Base-by-base conservation (phyloP, 35 echinoderm and acorn worm species). In the Lytechinus variegatus region DNA sequence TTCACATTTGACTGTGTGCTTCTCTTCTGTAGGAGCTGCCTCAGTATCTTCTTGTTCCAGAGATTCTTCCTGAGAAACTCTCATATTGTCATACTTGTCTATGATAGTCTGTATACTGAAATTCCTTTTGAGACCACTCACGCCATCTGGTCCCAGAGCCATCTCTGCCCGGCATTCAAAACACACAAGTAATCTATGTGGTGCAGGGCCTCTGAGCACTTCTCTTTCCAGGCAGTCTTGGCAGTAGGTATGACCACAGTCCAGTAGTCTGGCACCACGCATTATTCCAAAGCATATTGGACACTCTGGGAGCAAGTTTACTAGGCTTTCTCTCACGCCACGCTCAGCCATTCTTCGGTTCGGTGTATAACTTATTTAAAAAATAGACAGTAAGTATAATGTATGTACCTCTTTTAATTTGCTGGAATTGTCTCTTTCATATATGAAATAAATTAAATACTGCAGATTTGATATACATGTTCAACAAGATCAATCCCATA, bases 281-380 rank as follows among this genome's bases (percentile, higher is more conserved):
- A 52, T 90, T 90, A 90, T 52, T 28, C n/a, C 88, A 29, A 90
- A 4, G 52, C 88, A 90, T 90, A 90, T 90, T 90, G 88, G 27
- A 90, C 88, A 90, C 29, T 90, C 88, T 90, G 88, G 88, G 11
- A 90, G 29, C 21, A 90, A 90, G 4, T 79, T 79, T 79, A 24
- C 66, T 24, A 24, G 21, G n/a, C n/a, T 79, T 19, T 24, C 66
- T 79, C 66, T 24, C n/a, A 6, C 24, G 66, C 66, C n/a, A 24
- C 14, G 21, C 66, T n/a, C 19, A 79, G 16, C 66, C 66, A 79
- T 79, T 79, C 19, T 79, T 79, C 6, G 14, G 8, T 79, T 79
- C 6, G 14, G 8, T 19, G 66, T 79, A 79, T 13, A 24, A 79
- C 66, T 79, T 79, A 6, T 79, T 1, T 24, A n/a, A 6, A 19